Percentiles rank a stretch among this genome's conserved stretches.
These are phyloP conservation scores for Aporophyla lueneburgensis DNA, from an alignment of 2,888 invertebrate genomes.

Conservation along the genomic window DNA sequence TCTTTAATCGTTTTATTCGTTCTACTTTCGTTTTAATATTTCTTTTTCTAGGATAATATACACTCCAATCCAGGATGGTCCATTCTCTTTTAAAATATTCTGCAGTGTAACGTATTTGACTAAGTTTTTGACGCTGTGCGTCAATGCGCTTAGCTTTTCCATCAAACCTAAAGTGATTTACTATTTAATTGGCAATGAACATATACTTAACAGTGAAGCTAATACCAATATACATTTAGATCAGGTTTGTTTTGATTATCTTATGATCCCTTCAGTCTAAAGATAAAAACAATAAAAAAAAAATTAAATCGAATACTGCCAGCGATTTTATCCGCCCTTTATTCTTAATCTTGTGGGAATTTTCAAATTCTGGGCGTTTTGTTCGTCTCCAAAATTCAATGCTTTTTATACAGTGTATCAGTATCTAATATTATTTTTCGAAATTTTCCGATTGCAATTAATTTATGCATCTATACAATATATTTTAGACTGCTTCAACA, in stretches of 20 bases:
- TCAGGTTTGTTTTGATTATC: constrained; percentile 74
- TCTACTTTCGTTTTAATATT: not conserved
- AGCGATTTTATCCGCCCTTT: not conserved
- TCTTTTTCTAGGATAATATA: constrained; percentile 87
- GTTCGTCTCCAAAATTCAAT: not conserved
- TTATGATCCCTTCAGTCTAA: not conserved
- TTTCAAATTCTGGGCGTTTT: not conserved
- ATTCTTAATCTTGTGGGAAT: not conserved
- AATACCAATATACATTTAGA: constrained; percentile 86
- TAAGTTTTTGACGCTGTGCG: constrained; percentile 86
- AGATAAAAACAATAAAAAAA: not conserved
- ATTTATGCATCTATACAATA: not conserved
- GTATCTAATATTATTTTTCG: not conserved
- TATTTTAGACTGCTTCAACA: constrained; percentile 83
- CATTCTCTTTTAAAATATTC: constrained; percentile 89
- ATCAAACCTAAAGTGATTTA: constrained; percentile 89
- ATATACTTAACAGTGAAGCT: constrained; percentile 80
- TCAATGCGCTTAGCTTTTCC: constrained; percentile 89
- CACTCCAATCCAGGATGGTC: constrained; percentile 89
- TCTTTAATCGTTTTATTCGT: not conserved
- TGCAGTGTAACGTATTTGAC: constrained; percentile 89
- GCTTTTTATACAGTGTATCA: no score
- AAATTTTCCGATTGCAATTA: not conserved
- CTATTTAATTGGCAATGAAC: constrained; percentile 83
- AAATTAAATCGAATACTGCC: not conserved